Evolutionary conservation across 2,797 vertebrate species (phyloP).

Genomic region (Phataginus tetradactyla): DNA sequence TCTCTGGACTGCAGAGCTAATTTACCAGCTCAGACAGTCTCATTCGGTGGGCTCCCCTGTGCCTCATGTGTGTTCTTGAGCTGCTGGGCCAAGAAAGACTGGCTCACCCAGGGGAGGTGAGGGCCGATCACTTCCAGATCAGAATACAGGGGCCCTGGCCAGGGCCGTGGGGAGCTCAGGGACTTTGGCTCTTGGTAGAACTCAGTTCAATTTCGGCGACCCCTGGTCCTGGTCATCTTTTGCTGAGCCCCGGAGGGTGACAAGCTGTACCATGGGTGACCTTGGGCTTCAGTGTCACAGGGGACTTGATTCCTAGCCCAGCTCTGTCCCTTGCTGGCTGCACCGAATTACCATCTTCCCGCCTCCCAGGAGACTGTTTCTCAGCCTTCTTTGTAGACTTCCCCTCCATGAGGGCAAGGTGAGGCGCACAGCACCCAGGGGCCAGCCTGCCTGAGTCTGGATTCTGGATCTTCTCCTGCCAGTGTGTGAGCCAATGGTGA

Average conservation of each 20-base stretch:
- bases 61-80: neutral
- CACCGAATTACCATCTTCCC: neutral
- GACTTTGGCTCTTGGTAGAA: neutral
- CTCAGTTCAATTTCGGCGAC: neutral
- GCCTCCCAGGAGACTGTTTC: neutral
- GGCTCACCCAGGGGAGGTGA: neutral
- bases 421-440: fast-evolving
- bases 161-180: neutral
- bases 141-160: neutral
- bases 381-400: neutral
- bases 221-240: neutral
- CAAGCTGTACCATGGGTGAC: neutral
- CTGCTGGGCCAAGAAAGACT: neutral
- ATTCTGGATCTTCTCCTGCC: neutral
- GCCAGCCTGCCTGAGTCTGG: fast-evolving
- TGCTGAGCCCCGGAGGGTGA: neutral
- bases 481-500: neutral
- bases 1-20: neutral
- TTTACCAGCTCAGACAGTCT: neutral
- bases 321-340: neutral
- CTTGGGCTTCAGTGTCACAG: neutral
- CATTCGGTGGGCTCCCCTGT: too few relatives aligned
- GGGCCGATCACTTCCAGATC: neutral
- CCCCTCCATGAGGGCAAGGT: neutral
- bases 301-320: neutral